Conservation (phyloP, 2,797 vertebrate species). For the Trachurus trachurus region DNA sequence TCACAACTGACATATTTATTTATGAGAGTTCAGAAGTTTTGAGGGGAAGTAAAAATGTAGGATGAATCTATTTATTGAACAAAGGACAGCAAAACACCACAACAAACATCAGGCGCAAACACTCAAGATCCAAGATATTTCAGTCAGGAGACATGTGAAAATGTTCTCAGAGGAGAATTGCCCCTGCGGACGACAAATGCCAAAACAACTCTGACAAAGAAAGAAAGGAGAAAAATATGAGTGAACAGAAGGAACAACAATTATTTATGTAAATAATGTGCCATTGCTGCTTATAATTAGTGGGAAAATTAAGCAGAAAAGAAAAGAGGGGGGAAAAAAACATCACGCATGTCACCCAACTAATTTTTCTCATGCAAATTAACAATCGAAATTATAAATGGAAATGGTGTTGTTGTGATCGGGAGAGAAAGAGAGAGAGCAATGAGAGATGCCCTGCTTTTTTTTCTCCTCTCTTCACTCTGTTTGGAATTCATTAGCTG, state of each 20-base stretch:
- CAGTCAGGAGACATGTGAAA: conserved; percentile 80
- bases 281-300: conserved; percentile 99
- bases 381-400: conserved; percentile 98
- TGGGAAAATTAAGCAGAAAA: conserved; percentile 87
- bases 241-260: conserved; percentile 99
- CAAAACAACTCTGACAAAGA: conserved; percentile 87
- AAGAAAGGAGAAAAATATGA: conserved; percentile 86
- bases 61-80: conserved; percentile 85
- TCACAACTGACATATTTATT: conserved; percentile 75
- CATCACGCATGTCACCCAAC: conserved; percentile 96
- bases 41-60: conserved; percentile 70
- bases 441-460: conserved; percentile 84
- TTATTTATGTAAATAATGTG: conserved; percentile 99
- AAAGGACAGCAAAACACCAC: conserved; percentile 84
- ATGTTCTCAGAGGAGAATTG: conserved; percentile 81
- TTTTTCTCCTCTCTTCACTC: conserved; percentile 46
- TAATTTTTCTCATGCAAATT: conserved; percentile 99
- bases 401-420: conserved; percentile 96
- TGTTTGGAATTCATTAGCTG: conserved; percentile 93
- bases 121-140: conserved; percentile 77
- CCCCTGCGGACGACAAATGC: conserved; percentile 85
- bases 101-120: conserved; percentile 80
- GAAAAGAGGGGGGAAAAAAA: conserved; percentile 77
- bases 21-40: conserved; percentile 74
- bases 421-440: conserved; percentile 67